Base-by-base conservation (phyloP, 2,888 invertebrate genomes). In the Stegana nigrithorax region DNA sequence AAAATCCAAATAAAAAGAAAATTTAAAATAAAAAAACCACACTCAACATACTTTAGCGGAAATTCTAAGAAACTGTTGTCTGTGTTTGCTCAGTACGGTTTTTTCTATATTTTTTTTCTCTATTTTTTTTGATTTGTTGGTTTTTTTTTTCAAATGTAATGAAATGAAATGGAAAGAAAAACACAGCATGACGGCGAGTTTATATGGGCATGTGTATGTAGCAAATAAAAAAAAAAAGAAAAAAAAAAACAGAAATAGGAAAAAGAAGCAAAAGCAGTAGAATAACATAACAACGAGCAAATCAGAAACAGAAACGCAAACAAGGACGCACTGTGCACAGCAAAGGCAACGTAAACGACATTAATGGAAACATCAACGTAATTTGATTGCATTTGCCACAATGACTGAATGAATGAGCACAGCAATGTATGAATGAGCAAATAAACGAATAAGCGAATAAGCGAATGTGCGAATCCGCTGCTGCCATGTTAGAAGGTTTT, bases 281-380 rank as follows among this genome's bases (percentile, higher is more conserved):
- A 25, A 23, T 59, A 62, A 23, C 62, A 64, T 12, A 47, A 17
- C 47, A 17, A 47, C 47, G 4, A 21, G 19, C 23, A 6, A 10
- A 55, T 29, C 63, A 55, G 25, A 17, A 53, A 7, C 53, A 53
- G 53, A 53, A 12, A 23, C 25, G 23, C 25, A 26, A 6, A 53
- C 1, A 27, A 23, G 26, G n/a, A 51, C 12, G n/a, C 1, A 50
- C 4, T 42, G 42, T 23, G 12, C 12, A 45, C 45, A 59, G 66
- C 60, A 60, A 68, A 65, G 67, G 68, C 68, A 73, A 73, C 75
- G 72, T 65, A 79, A 79, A 77, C 72, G 75, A 79, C 75, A 78
- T 76, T 76, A 76, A 79, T 79, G 75, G 80, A 73, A 73, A 77
- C 75, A 76, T 76, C 75, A 76, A 76, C 79, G 80, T 77, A 76